A percentile compares a stretch with the other conserved stretches of the same genome.
These are phyloP conservation scores for Miichthys miiuy DNA, from an alignment of 2,797 vertebrate species.

Conservation along the genomic window DNA sequence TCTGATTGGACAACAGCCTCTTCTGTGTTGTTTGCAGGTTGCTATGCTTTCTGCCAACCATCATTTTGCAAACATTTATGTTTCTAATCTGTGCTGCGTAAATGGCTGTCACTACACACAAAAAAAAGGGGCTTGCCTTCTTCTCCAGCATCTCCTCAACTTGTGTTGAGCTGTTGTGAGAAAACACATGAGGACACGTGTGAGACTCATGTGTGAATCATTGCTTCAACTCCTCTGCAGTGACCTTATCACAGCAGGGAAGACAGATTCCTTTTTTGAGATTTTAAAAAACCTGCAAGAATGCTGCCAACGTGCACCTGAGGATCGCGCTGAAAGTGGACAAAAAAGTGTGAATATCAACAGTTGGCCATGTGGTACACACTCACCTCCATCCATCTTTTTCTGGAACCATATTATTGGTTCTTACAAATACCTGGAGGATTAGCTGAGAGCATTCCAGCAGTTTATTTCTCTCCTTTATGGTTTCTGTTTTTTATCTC, in stretches of 20 bases:
- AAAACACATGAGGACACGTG: conserved; percentile 26
- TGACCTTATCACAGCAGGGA: conserved; percentile 41
- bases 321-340: conserved; percentile 5
- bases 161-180: conserved; percentile 13
- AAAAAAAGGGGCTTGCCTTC: conserved; percentile 3
- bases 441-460: conserved; percentile 8
- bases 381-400: background rate
- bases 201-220: conserved; percentile 41
- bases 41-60: conserved; percentile 14
- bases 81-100: background rate
- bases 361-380: background rate
- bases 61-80: background rate
- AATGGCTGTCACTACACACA: conserved; percentile 13
- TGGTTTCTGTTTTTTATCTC: background rate
- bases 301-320: conserved; percentile 9
- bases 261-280: background rate
- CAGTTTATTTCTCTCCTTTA: background rate
- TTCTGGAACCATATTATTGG: background rate
- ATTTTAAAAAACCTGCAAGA: conserved; percentile 14
- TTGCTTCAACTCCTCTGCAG: conserved; percentile 23
- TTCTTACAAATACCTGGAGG: background rate
- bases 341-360: conserved; percentile 20
- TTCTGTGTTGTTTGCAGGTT: conserved; percentile 14
- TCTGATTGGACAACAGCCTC: conserved; percentile 22
- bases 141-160: conserved; percentile 3